A percentile compares a stretch with the other conserved stretches of the same genome.
Conservation (phyloP, 1,140 invertebrate genomes). For the Acyrthosiphon pisum region DNA sequence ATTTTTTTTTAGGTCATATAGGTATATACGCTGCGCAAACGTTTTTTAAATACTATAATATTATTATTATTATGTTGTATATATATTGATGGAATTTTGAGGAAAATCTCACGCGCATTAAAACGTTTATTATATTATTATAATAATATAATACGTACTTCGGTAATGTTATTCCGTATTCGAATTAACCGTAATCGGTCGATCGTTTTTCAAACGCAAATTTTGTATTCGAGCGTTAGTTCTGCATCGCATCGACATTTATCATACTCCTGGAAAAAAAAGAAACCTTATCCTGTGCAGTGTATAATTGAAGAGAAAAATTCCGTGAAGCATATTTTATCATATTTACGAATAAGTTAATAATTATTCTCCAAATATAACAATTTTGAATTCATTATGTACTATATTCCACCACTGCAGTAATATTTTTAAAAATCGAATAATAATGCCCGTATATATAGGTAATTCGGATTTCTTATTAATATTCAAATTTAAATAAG, state of each 20-base stretch:
- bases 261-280: neutral
- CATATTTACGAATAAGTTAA: slow-evolving; percentile 19
- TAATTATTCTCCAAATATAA: neutral
- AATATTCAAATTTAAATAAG: neutral
- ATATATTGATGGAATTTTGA: neutral
- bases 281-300: neutral
- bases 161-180: slow-evolving; percentile 16
- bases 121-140: neutral
- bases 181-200: neutral
- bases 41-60: neutral
- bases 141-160: neutral
- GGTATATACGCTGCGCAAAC: neutral
- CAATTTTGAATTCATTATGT: neutral
- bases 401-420: neutral
- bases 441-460: neutral
- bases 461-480: neutral
- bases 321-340: slow-evolving; percentile 3
- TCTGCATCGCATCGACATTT: neutral
- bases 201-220: neutral
- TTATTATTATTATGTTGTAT: neutral
- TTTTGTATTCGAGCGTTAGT: neutral
- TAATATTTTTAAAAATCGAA: neutral
- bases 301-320: neutral
- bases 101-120: neutral
- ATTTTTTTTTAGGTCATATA: neutral